A percentile compares a stretch with the other conserved stretches of the same genome.
Conservation (phyloP, 2,888 invertebrate species). For the Girardia tigrina region DNA sequence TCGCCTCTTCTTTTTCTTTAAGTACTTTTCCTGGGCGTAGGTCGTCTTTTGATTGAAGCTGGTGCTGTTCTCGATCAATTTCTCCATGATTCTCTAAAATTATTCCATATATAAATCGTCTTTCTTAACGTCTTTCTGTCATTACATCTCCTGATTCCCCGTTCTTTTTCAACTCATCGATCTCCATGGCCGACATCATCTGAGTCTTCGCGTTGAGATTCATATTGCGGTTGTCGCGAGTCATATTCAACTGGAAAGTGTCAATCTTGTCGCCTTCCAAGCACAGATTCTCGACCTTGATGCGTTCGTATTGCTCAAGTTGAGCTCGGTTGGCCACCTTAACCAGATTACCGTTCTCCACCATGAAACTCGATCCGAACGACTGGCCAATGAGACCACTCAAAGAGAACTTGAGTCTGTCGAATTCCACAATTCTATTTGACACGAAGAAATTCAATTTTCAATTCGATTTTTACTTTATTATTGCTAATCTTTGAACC, state of each 20-base stretch:
- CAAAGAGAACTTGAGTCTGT: slow-evolving; percentile 42
- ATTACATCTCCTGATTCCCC: slow-evolving; percentile 58
- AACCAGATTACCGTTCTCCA: slow-evolving; percentile 42
- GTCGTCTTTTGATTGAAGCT: slow-evolving; percentile 77
- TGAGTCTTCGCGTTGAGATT: slow-evolving; percentile 68
- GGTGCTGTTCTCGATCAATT: slow-evolving; percentile 73
- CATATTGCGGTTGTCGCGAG: slow-evolving; percentile 68
- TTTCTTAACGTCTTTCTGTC: not conserved
- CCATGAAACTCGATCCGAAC: slow-evolving; percentile 44
- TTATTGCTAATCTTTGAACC: too few relatives aligned
- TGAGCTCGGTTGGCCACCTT: slow-evolving; percentile 36
- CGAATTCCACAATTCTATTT: slow-evolving; percentile 41
- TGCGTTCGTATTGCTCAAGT: not conserved
- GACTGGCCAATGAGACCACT: slow-evolving; percentile 43
- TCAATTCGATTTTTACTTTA: too few relatives aligned
- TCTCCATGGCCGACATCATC: slow-evolving; percentile 67
- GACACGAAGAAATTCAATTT: not conserved
- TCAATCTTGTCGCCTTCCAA: not conserved
- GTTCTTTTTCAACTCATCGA: slow-evolving; percentile 63
- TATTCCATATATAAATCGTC: not conserved
- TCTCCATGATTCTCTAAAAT: slow-evolving; percentile 57
- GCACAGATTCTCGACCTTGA: slow-evolving; percentile 5
- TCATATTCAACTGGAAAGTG: slow-evolving; percentile 28
- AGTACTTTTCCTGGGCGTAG: slow-evolving; percentile 73
- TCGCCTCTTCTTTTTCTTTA: slow-evolving; percentile 80